Percentiles rank a stretch among this genome's conserved stretches.
phyloP scores from a whole-genome alignment of 23 tunicate genomes.

The Styela plicata region DNA sequence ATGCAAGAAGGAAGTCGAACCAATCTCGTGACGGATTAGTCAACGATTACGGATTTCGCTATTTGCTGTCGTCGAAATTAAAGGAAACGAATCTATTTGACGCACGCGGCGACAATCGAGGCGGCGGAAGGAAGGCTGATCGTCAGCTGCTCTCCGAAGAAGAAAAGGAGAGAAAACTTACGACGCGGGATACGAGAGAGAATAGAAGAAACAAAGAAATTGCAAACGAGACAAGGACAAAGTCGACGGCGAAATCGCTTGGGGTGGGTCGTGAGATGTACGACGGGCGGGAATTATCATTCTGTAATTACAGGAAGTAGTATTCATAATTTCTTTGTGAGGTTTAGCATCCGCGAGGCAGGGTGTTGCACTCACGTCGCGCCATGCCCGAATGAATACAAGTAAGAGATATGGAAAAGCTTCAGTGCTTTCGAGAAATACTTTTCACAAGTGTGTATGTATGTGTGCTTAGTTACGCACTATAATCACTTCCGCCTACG shows the following conservation, averaged over 20 bases:
- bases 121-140: conserved; percentile 16
- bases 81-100: conserved; percentile 30
- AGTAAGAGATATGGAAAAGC: background rate
- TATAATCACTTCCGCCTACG: conserved; percentile 29
- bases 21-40: conserved; percentile 26
- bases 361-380: background rate
- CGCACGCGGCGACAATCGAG: conserved; percentile 21
- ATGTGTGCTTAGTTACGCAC: conserved; percentile 13
- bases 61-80: conserved; percentile 24
- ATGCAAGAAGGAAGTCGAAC: conserved; percentile 15
- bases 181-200: background rate
- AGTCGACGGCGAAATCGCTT: background rate
- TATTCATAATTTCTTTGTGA: background rate
- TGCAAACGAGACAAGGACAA: background rate
- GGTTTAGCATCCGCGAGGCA: background rate
- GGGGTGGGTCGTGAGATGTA: background rate
- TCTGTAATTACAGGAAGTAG: background rate
- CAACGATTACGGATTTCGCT: conserved; percentile 26
- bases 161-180: background rate
- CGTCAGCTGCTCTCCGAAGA: conserved; percentile 24
- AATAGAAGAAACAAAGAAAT: background rate
- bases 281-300: background rate
- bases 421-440: background rate
- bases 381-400: background rate
- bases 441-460: background rate